Evolutionary conservation across 2,113 vertebrate species (phyloP), one percentile per base, ranked within the genome.

Genomic region (Lamprotornis superbus): DNA sequence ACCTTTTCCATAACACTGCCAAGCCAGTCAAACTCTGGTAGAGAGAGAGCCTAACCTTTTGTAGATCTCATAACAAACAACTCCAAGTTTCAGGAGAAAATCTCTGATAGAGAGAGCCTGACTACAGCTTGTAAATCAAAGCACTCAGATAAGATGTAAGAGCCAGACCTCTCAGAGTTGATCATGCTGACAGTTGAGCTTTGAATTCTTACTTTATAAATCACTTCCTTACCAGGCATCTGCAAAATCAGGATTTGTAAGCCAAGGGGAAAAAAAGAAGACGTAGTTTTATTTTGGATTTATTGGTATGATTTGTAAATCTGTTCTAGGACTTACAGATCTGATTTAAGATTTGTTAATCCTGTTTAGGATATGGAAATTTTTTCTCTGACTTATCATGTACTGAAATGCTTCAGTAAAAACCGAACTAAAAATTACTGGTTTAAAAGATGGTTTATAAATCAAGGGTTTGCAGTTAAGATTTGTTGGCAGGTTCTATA

Each of bases 321-420:
- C 95, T 96, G 53, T 96, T 96, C 80, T 89, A 96, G 94, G 83
- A 94, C 46, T 94, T 96, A 49, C 30, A 87, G 95, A 96, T 95
- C 95, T 98, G 85, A 95, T 97, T 96, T 97, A 97, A 94, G 87
- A 97, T 97, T 97, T 96, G 73, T 94, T 97, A 96, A 95, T 94
- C 83, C 78, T 4, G 2, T 96, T 97, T 94, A 97, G 95, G 91
- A 94, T 96, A 95, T 85, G 75, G 89, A 97, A 95, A 87, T 97
- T 95, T 94, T 96, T 96, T 97, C 97, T 91, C 90, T 82, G 83
- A 91, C 63, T 97, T 97, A 90, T 31, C 90, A 94, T 65, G 57
- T 68, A 96, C 64, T 96, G 87, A 97, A 96, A 96, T 16, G 28
- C 52, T 96, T 96, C 68, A 88, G 75, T 77, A 87, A 96, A 87